Percentiles rank a stretch among this genome's conserved stretches.
phyloP scores from a whole-genome alignment of 1,140 invertebrate genomes.

The Drosophila willistoni region DNA sequence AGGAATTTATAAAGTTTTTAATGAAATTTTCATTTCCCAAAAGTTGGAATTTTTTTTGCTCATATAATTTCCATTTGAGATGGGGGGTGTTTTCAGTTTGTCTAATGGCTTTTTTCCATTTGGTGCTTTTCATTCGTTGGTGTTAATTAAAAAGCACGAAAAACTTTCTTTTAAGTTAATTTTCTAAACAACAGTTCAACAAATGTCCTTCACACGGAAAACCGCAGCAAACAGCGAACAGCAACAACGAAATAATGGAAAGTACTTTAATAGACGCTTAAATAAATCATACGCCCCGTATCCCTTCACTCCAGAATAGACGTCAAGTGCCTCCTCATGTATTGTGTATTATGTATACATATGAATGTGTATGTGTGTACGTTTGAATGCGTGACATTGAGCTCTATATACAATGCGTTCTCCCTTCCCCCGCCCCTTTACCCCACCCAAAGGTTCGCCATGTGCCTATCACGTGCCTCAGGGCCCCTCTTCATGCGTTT shows the following conservation, averaged over 20 bases:
- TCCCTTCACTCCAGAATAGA: constrained; percentile 24
- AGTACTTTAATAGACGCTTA: constrained; percentile 70
- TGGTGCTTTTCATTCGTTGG: constrained; percentile 14
- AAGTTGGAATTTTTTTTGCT: not conserved
- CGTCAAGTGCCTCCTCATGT: constrained; percentile 22
- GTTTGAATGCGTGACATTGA: constrained; percentile 63
- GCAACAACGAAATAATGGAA: constrained; percentile 50
- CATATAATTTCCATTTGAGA: not conserved
- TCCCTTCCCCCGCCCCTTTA: not conserved
- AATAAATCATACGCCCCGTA: constrained; percentile 75
- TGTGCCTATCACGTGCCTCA: not conserved
- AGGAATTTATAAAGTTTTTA: too few relatives aligned
- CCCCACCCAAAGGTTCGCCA: not conserved
- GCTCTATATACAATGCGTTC: constrained; percentile 29
- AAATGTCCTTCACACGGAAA: constrained; percentile 61
- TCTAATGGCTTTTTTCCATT: not conserved
- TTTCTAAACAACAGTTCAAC: constrained; percentile 57
- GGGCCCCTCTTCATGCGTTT: constrained; percentile 3
- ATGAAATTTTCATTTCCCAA: not conserved
- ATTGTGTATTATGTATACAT: not conserved
- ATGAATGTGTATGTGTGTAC: constrained; percentile 3
- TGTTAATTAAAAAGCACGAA: constrained; percentile 58
- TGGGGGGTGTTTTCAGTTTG: not conserved
- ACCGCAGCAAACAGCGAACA: constrained; percentile 25
- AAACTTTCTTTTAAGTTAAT: constrained; percentile 51